These are phyloP conservation scores for Rhinichthys osculus DNA, from an alignment of 2,797 vertebrate genomes.

Conservation along the genomic window DNA sequence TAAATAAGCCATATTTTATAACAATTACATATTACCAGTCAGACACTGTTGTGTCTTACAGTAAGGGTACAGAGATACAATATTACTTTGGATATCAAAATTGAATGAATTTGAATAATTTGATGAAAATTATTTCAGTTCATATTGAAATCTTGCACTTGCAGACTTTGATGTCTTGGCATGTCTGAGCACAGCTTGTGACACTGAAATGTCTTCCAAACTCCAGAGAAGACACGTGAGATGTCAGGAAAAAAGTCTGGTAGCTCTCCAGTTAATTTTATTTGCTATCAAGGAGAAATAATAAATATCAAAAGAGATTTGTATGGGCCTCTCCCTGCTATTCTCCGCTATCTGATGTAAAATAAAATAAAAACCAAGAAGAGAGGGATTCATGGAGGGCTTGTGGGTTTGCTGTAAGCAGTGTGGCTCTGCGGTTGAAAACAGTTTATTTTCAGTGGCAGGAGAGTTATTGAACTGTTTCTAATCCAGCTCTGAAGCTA, in stretches of 20 bases:
- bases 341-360: neutral
- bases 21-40: neutral
- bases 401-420: slow-evolving; percentile 29
- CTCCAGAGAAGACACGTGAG: neutral
- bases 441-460: slow-evolving; percentile 42
- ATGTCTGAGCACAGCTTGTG: neutral
- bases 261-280: neutral
- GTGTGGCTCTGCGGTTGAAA: slow-evolving; percentile 14
- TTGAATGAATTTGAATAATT: neutral
- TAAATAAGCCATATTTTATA: neutral
- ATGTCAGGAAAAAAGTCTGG: neutral
- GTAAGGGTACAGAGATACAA: neutral
- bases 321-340: neutral
- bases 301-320: neutral
- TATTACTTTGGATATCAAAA: neutral
- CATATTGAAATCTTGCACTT: neutral
- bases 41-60: neutral
- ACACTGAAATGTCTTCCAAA: neutral
- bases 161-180: neutral
- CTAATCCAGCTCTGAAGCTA: slow-evolving; percentile 49
- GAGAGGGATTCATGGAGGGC: slow-evolving; percentile 17
- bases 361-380: neutral
- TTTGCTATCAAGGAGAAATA: neutral
- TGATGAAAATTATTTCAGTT: neutral
- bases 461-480: slow-evolving; percentile 44